Evolutionary conservation across 1,140 invertebrate species (phyloP), one percentile per base, ranked within the genome.

Genomic region (Physella acuta): DNA sequence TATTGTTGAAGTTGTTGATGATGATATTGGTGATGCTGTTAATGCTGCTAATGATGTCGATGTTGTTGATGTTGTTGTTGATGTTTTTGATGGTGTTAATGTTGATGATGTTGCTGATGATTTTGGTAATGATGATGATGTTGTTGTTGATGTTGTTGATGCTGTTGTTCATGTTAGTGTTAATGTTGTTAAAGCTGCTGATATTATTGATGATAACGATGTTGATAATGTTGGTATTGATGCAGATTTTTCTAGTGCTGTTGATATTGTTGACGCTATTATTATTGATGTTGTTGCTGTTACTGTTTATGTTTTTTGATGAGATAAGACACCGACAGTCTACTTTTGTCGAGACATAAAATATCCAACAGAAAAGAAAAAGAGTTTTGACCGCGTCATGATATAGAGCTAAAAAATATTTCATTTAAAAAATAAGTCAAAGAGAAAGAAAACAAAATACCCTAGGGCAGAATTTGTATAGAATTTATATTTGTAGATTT

Each of bases 41-140:
- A 14, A 33, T 61, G 59, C 26, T 61, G 24, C n/a, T 2, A 16
- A 20, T 34, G 31, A 17, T 61, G 59, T 31, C 34, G 62, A 14
- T 64, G 33, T n/a, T 30, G 37, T 8, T 64, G 62, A 24, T 33
- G 59, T 31, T 64, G 62, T 26, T 64, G 33, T 49, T 51, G 39
- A n/a, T 52, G 39, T 11, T 52, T 34, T 5, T 51, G 62, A 14
- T 64, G 62, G 11, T 64, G 62, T 17, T 64, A 0, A 11, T 51
- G 62, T 8, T 64, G 34, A 14, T 49, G 39, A 28, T 60, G 51
- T 11, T 62, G 60, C 11, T 62, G 60, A 0, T 62, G 60, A 20
- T 1, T n/a, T 17, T 1, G 1, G 17, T 62, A 31, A 16, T 55
- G 51, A 1, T 0, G 65, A 20, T 0, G 65, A 24, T 59, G 65